Evolutionary conservation across 2,113 vertebrate genomes (phyloP).

Genomic region (Ptychochromis oligacanthus): DNA sequence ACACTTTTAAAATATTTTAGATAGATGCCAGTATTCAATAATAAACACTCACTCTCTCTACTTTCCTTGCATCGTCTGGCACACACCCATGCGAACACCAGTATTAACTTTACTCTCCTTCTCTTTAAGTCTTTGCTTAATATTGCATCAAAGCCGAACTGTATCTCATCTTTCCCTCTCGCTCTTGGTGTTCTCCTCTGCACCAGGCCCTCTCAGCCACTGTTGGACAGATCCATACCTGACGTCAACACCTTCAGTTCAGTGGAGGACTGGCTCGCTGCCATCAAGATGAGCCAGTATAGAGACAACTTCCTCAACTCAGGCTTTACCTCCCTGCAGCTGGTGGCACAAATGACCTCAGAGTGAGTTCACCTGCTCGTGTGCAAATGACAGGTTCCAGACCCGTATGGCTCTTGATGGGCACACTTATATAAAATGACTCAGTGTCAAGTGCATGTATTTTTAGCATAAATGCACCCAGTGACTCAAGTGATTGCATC

Average conservation of each 20-base stretch:
- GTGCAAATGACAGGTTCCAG: conserved; percentile 1
- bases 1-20: background rate
- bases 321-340: conserved; percentile 96
- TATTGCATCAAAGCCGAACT: conserved; percentile 43
- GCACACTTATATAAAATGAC: conserved; percentile 41
- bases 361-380: conserved; percentile 87
- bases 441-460: conserved; percentile 47
- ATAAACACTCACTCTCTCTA: background rate
- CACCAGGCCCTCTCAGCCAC: conserved; percentile 95
- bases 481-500: conserved; percentile 30
- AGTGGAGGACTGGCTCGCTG: conserved; percentile 96
- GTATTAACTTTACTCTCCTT: background rate
- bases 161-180: background rate
- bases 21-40: background rate
- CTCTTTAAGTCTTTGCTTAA: conserved; percentile 36
- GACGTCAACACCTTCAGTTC: conserved; percentile 99
- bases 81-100: conserved; percentile 13
- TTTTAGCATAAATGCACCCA: conserved; percentile 42
- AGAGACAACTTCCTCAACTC: conserved; percentile 97
- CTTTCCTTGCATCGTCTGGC: background rate
- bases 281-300: conserved; percentile 99
- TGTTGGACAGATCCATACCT: conserved; percentile 96
- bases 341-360: conserved; percentile 96
- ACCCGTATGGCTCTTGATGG: conserved; percentile 43
- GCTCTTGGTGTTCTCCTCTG: background rate